Base-by-base conservation (phyloP, 2,888 invertebrate genomes). In the Eupithecia abbreviata region DNA sequence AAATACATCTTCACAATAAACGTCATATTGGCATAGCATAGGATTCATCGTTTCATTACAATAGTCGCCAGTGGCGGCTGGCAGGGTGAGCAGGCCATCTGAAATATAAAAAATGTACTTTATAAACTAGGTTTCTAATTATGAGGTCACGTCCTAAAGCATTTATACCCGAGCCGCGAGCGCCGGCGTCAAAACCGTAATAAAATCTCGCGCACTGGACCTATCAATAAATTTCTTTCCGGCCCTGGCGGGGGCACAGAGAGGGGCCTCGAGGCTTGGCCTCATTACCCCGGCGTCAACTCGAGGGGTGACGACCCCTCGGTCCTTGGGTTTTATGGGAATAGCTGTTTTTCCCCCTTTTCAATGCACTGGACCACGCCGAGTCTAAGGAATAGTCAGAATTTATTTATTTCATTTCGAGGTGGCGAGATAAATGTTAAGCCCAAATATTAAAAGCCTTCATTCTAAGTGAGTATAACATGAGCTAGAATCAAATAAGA, bases 41-140 rank as follows among this genome's bases (percentile, higher is more conserved):
- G 10, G 3, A 18, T 74, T 62, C 41, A 49, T 49, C 4, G 65
- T 67, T 49, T 74, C 30, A 10, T 69, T 49, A 49, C 77, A 77
- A 42, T 45, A 15, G n/a, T 55, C 1, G 6, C 67, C 74, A 6
- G 13, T 51, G 30, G 51, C 42, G 2, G 65, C 2, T n/a, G 67
- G 47, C 13, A 69, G 0, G 9, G 45, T n/a, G 42, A 45, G 13
- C 58, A 71, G 18, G 15, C 58, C 30, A 71, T 41, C 77, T 77
- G 67, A 71, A 73, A 68, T 68, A n/a, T 2, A 68, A 68, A 9
- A 45, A 45, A 6, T 15, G 43, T 67, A 67, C 3, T 7, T 67
- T n/a, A 42, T 15, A 42, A 65, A 41, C 4, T 5, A 65, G 13
- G 41, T 3, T 41, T 41, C 13, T 41, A 9, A 12, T 41, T 51